A percentile compares a stretch with the other conserved stretches of the same genome.
These are phyloP conservation scores for Pachypanchax playfairii DNA, from an alignment of 2,113 vertebrate genomes.

Conservation along the genomic window DNA sequence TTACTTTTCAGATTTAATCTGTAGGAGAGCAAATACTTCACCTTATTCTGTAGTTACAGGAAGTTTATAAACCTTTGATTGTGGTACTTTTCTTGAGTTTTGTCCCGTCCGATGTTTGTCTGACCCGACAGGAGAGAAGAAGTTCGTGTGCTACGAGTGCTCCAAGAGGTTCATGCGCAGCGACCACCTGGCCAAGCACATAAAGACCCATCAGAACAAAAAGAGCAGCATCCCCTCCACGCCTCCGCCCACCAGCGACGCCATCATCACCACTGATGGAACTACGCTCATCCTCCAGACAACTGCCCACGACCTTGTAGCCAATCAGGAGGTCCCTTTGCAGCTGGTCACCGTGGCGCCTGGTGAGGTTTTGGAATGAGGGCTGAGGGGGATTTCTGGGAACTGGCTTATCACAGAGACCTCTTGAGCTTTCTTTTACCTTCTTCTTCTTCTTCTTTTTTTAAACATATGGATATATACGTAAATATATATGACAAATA, in stretches of 20 bases:
- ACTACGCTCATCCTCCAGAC: constrained; percentile 98
- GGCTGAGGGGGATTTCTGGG: constrained; percentile 47
- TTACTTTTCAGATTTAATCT: no score
- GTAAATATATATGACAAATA: constrained; percentile 85
- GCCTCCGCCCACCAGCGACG: constrained; percentile 84
- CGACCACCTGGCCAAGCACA: constrained; percentile 99
- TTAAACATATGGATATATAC: constrained; percentile 83
- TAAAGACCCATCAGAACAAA: constrained; percentile 99
- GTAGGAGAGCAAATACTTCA: no score
- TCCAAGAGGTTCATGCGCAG: constrained; percentile 99
- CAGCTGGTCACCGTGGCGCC: constrained; percentile 98
- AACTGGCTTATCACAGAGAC: constrained; percentile 78
- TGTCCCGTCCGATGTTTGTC: neutral
- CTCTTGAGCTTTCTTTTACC: constrained; percentile 63
- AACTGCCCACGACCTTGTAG: constrained; percentile 91
- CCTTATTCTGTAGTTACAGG: no score
- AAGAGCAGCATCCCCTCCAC: constrained; percentile 89
- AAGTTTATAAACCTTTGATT: no score
- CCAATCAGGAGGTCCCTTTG: constrained; percentile 97
- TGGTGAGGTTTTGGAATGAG: constrained; percentile 95
- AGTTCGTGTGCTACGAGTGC: constrained; percentile 98
- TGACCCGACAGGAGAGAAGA: constrained; percentile 91
- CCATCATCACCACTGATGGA: constrained; percentile 94
- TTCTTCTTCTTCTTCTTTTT: constrained; percentile 59
- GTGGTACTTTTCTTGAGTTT: no score